Evolutionary conservation across 2,113 vertebrate genomes (phyloP).

Genomic region (Acrocephalus arundinaceus): DNA sequence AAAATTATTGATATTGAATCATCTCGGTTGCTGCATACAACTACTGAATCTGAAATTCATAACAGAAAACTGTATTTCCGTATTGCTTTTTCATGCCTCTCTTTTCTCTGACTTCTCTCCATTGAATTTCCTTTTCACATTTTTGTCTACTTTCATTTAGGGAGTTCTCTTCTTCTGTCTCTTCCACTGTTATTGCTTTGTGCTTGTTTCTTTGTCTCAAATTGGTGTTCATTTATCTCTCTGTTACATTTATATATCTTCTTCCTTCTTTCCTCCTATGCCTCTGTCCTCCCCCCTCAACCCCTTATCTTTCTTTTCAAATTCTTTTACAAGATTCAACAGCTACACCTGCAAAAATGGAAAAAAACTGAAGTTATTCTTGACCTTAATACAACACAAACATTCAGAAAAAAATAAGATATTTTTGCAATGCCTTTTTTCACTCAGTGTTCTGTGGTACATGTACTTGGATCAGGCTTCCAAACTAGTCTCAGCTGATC

Average conservation of each 20-base stretch:
- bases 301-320: neutral
- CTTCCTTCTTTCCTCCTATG: neutral
- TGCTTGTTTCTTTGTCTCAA: neutral
- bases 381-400: neutral
- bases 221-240: neutral
- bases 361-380: neutral
- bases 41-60: neutral
- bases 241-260: neutral
- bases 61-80: neutral
- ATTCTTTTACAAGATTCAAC: neutral
- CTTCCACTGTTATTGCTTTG: neutral
- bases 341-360: neutral
- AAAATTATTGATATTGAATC: neutral
- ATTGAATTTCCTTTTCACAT: neutral
- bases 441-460: neutral
- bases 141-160: neutral
- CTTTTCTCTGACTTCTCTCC: neutral
- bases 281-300: neutral
- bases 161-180: neutral
- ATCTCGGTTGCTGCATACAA: neutral
- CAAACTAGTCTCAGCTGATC: neutral
- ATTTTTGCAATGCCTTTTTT: neutral
- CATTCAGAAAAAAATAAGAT: neutral
- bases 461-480: neutral
- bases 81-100: neutral